phyloP scores from a whole-genome alignment of 2,113 vertebrate species.

The Ondatra zibethicus region DNA sequence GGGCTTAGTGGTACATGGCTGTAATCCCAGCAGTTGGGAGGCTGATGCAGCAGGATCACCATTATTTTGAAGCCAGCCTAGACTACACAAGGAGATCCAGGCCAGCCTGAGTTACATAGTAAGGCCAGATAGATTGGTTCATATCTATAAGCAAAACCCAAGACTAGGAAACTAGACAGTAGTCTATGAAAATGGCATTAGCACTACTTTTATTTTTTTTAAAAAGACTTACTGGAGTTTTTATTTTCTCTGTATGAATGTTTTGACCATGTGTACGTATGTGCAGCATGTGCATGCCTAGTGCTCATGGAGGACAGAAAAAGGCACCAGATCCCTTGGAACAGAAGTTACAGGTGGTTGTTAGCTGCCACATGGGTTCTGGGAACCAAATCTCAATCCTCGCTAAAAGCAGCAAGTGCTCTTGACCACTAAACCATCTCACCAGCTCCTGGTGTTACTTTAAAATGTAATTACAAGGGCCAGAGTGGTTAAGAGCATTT shows the following conservation, averaged over 20 bases:
- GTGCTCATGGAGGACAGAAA: background rate
- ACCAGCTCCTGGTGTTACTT: background rate
- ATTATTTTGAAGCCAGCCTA: background rate
- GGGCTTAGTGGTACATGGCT: background rate
- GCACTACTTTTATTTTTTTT: background rate
- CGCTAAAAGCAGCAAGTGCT: background rate
- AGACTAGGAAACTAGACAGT: background rate
- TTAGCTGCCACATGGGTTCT: background rate
- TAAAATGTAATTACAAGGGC: background rate
- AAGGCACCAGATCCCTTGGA: background rate
- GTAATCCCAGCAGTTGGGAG: background rate
- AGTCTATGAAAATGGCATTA: background rate
- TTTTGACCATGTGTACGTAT: background rate
- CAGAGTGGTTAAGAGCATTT: background rate
- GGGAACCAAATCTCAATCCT: background rate
- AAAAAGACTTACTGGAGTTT: background rate
- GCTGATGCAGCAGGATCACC: background rate
- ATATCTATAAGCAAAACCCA: background rate
- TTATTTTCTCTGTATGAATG: background rate
- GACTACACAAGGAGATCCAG: background rate
- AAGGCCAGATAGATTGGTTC: background rate
- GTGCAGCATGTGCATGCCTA: background rate
- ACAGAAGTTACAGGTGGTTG: background rate
- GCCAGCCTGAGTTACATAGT: background rate
- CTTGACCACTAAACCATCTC: background rate